Percentiles rank a stretch among this genome's conserved stretches.
Conservation (phyloP, 2,888 invertebrate genomes). For the Lasioglossum vierecki region DNA sequence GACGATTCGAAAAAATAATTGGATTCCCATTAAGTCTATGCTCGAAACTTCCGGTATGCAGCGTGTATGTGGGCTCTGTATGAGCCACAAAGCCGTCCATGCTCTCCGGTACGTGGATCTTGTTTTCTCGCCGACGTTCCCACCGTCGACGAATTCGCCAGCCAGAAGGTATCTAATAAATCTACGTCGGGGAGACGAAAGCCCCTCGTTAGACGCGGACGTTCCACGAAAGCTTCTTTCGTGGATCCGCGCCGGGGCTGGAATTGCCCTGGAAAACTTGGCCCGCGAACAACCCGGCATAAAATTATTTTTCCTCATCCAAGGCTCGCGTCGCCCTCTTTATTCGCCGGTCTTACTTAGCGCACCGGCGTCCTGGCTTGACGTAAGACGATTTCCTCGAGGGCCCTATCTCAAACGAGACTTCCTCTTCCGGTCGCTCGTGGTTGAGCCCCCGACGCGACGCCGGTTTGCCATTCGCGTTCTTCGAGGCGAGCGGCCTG, state of each 20-base stretch:
- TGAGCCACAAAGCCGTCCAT: background rate
- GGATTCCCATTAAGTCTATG: background rate
- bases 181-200: slow-evolving; percentile 47
- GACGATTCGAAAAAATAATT: background rate
- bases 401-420: background rate
- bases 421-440: background rate
- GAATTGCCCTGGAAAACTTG: slow-evolving; percentile 10
- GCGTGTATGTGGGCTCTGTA: background rate
- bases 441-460: background rate
- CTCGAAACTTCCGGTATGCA: too few relatives aligned
- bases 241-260: background rate
- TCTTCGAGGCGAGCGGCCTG: background rate
- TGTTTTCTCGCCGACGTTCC: slow-evolving; percentile 49
- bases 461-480: background rate
- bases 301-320: slow-evolving; percentile 36
- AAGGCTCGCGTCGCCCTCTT: background rate
- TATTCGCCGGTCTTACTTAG: slow-evolving; percentile 13
- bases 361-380: background rate
- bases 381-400: slow-evolving; percentile 11
- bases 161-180: slow-evolving; percentile 65
- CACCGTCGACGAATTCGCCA: slow-evolving; percentile 56
- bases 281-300: slow-evolving; percentile 3
- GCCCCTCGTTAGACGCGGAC: slow-evolving; percentile 55
- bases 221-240: slow-evolving; percentile 41
- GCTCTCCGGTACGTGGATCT: background rate